phyloP scores from a whole-genome alignment of 2,888 invertebrate species.

The Chouioia cunea region DNA sequence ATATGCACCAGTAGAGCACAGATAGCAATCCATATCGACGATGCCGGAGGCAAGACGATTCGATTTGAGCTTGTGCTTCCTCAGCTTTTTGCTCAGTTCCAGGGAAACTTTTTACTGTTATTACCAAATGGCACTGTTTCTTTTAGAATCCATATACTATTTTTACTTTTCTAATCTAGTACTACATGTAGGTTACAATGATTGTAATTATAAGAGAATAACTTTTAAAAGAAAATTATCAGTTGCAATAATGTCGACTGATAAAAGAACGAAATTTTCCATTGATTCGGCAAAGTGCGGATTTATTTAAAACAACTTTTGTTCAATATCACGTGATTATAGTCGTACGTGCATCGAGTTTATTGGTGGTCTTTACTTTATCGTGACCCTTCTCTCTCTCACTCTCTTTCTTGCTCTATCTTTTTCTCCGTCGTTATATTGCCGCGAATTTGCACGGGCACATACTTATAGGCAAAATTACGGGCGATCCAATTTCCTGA shows the following conservation, averaged over 20 bases:
- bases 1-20: slow-evolving; percentile 41
- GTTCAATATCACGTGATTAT: slow-evolving; percentile 59
- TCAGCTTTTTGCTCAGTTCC: background rate
- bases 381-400: slow-evolving; percentile 27
- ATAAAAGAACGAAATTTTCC: too few species aligned
- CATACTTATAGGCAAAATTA: slow-evolving; percentile 57
- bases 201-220: too few species aligned
- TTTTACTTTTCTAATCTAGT: too few species aligned
- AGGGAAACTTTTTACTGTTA: too few species aligned
- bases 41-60: slow-evolving; percentile 22
- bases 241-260: too few species aligned
- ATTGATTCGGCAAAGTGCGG: too few species aligned
- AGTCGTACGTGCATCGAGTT: slow-evolving; percentile 52
- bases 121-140: too few species aligned
- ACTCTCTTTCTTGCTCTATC: too few species aligned
- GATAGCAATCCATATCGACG: slow-evolving; percentile 45
- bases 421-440: slow-evolving; percentile 59
- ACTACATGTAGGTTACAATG: too few species aligned
- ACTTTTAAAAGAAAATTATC: too few species aligned
- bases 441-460: slow-evolving; percentile 61
- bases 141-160: too few species aligned
- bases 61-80: slow-evolving; percentile 15
- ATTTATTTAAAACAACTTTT: slow-evolving; percentile 10
- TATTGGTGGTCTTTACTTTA: slow-evolving; percentile 62
- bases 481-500: slow-evolving; percentile 62